Base-by-base conservation (phyloP, 2,797 vertebrate genomes). In the Macrochelys suwanniensis region DNA sequence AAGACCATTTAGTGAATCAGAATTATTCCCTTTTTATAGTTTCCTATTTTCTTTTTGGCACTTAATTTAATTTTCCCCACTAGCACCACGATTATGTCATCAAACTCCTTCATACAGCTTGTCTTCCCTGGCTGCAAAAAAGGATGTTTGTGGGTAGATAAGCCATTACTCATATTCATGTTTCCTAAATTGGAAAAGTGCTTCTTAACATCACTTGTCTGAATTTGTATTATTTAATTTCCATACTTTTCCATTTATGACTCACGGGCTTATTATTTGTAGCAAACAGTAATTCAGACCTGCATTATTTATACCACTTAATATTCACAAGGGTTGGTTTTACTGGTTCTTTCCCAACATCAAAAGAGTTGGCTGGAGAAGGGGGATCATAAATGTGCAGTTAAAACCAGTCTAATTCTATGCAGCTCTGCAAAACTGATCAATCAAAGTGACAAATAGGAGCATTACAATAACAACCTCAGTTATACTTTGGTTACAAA, bases 221-320 rank as follows among this genome's bases (percentile, higher is more conserved):
- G 50, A 79, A 84, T 84, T 81, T 31, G 57, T 87, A 37, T 76
- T 88, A 94, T 87, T 95, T 94, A 37, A 89, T 94, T 92, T 84
- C 85, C 57, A n/a, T 82, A 25, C 45, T 42, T 68, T 74, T 87
- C 81, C 19, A 57, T 90, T 89, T 89, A 54, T 92, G 87, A 89
- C 3, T 54, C 26, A 53, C 90, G 42, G 33, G 80, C 78, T 71
- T 49, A 12, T 78, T 71, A 50, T 89, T 77, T 87, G 23, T 79
- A 79, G 23, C 57, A 89, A 94, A 88, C 49, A 80, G 19, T 85
- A 88, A 88, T 85, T 77, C 50, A 84, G 54, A 5, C 54, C 79
- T 78, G 13, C 7, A 2, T 87, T 83, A 80, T 78, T 91, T 88
- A 80, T 78, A 76, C 84, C 42, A 7, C 17, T 88, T 88, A 68